phyloP scores from a whole-genome alignment of 2,888 invertebrate genomes.

The Himalopsyche kuldschensis region DNA sequence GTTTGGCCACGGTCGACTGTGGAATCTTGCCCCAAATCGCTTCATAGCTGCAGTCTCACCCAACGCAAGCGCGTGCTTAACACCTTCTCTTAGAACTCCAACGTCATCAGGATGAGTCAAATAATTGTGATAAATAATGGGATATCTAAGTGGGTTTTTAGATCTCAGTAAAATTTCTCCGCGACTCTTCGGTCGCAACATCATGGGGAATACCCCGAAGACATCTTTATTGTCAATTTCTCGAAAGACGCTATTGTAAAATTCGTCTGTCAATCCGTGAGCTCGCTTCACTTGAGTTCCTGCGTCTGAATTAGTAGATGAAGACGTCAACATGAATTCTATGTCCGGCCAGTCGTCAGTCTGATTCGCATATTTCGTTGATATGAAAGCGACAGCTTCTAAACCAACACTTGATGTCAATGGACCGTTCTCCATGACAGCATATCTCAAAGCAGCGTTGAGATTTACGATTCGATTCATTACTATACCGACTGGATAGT shows the following conservation, averaged over 20 bases:
- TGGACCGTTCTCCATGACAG: slow-evolving; percentile 83
- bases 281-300: slow-evolving; percentile 78
- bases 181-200: slow-evolving; percentile 83
- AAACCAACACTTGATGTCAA: slow-evolving; percentile 84
- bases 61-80: slow-evolving; percentile 81
- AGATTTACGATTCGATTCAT: slow-evolving; percentile 81
- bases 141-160: slow-evolving; percentile 75
- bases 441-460: slow-evolving; percentile 81
- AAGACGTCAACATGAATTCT: slow-evolving; percentile 86
- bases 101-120: slow-evolving; percentile 85
- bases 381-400: slow-evolving; percentile 85
- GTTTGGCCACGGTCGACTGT: slow-evolving; percentile 75
- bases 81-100: slow-evolving; percentile 79
- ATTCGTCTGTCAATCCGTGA: slow-evolving; percentile 79
- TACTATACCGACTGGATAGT: slow-evolving; percentile 78
- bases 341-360: slow-evolving; percentile 91
- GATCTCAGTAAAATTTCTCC: slow-evolving; percentile 77
- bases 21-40: slow-evolving; percentile 76
- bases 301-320: slow-evolving; percentile 82
- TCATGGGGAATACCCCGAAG: slow-evolving; percentile 84
- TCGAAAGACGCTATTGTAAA: slow-evolving; percentile 74
- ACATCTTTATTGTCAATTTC: slow-evolving; percentile 75
- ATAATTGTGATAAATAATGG: slow-evolving; percentile 89
- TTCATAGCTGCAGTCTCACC: slow-evolving; percentile 78
- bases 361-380: slow-evolving; percentile 84